A percentile compares a stretch with the other conserved stretches of the same genome.
Conservation (phyloP, 1,140 invertebrate species). For the Diachasmimorpha longicaudata region DNA sequence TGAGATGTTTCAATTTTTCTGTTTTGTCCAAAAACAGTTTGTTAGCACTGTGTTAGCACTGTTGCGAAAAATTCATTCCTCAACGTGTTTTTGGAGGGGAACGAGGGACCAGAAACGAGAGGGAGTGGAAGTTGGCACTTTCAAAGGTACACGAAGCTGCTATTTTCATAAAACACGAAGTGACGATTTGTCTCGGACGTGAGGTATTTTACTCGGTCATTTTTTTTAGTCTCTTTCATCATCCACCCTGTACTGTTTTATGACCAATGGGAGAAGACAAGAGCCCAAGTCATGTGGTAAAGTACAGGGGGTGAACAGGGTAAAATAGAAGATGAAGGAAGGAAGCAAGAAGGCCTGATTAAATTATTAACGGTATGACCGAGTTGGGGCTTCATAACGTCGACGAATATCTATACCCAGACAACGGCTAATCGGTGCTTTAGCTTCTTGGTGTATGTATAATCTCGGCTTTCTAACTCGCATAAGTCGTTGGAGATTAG, state of each 20-base stretch:
- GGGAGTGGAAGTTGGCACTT: background rate
- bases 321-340: background rate
- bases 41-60: no score
- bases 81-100: no score
- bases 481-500: conserved; percentile 23
- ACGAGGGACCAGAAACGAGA: no score
- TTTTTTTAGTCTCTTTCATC: background rate
- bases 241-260: background rate
- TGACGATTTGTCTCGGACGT: conserved; percentile 36
- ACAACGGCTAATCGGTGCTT: conserved; percentile 32
- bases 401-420: conserved; percentile 19
- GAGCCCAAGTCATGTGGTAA: background rate
- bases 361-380: conserved; percentile 19
- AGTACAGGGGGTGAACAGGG: background rate
- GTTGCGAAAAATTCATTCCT: no score
- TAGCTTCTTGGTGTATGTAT: conserved; percentile 33
- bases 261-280: background rate
- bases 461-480: conserved; percentile 29
- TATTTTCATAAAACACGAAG: conserved; percentile 45
- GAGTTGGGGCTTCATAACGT: background rate
- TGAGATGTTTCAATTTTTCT: no score
- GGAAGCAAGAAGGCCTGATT: background rate
- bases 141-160: conserved; percentile 34
- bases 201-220: conserved; percentile 21
- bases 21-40: no score